These are phyloP conservation scores for Thecophora atra DNA, from an alignment of 2,888 invertebrate genomes.

Conservation along the genomic window DNA sequence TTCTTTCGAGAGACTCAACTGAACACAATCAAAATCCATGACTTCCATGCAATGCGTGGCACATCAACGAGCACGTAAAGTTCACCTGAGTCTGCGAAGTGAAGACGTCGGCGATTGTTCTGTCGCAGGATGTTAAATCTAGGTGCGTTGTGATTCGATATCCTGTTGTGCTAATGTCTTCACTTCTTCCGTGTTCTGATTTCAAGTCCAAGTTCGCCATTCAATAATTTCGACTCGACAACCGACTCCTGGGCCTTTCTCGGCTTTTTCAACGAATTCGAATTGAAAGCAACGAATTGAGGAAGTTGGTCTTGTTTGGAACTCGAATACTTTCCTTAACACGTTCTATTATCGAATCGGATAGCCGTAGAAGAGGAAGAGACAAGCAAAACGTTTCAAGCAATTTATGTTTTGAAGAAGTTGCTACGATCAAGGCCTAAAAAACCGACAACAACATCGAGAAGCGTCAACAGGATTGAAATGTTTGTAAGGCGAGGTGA, in stretches of 20 bases:
- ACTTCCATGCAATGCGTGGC: not conserved
- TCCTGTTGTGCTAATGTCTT: constrained; percentile 17
- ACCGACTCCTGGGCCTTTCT: too few relatives aligned
- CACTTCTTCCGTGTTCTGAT: not conserved
- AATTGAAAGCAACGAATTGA: not conserved
- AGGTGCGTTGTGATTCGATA: constrained; percentile 10
- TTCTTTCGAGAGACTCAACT: not conserved
- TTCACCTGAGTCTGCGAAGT: constrained; percentile 18
- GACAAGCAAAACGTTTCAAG: too few relatives aligned
- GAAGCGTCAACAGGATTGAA: too few relatives aligned
- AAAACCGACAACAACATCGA: too few relatives aligned
- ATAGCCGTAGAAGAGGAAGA: too few relatives aligned
- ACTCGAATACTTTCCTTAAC: too few relatives aligned
- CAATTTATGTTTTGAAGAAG: too few relatives aligned
- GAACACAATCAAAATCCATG: not conserved
- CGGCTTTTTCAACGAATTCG: too few relatives aligned
- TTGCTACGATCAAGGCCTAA: too few relatives aligned
- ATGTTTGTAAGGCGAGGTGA: too few relatives aligned
- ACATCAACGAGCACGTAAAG: constrained; percentile 24
- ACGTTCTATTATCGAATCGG: too few relatives aligned
- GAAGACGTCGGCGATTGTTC: constrained; percentile 4
- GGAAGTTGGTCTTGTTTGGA: not conserved
- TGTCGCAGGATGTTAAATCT: constrained; percentile 31
- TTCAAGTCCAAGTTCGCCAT: not conserved
- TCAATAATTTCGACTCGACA: too few relatives aligned